These are phyloP conservation scores for Gerris lacustris DNA, from an alignment of 2,888 invertebrate species.

Conservation along the genomic window DNA sequence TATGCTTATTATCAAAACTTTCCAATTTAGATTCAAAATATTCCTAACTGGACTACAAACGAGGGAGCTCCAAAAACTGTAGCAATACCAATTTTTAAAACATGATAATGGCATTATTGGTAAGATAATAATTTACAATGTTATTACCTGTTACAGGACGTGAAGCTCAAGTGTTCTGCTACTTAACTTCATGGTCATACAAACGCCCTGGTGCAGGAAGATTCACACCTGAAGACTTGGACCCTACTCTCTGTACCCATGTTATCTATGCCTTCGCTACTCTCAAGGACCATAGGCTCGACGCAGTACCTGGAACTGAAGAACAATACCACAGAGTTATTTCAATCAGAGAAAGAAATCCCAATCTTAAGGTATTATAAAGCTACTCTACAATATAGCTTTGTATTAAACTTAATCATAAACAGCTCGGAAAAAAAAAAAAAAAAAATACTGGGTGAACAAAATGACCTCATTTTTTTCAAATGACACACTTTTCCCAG, in stretches of 20 bases:
- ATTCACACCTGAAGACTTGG: conserved; percentile 79
- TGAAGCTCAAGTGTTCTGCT: conserved; percentile 81
- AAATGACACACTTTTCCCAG: too few species aligned
- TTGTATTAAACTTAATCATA: too few species aligned
- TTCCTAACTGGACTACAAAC: too few species aligned
- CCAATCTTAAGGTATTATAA: conserved; percentile 61
- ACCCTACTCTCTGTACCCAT: conserved; percentile 82
- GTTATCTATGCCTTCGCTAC: conserved; percentile 91
- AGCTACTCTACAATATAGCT: neutral
- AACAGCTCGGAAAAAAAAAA: too few species aligned
- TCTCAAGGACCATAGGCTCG: conserved; percentile 68
- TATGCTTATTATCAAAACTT: too few species aligned
- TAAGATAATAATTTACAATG: neutral
- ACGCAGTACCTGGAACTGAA: conserved; percentile 69
- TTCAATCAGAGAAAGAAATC: conserved; percentile 73
- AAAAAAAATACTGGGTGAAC: too few species aligned
- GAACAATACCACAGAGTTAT: conserved; percentile 70
- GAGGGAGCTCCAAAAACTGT: too few species aligned
- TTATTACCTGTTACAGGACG: conserved; percentile 47
- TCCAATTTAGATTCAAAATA: too few species aligned
- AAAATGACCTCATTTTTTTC: too few species aligned
- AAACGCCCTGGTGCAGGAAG: conserved; percentile 79
- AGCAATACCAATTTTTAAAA: too few species aligned
- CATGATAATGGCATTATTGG: too few species aligned
- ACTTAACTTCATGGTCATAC: conserved; percentile 91